Conservation (phyloP, 1,140 invertebrate genomes). For the Megalopta genalis region DNA sequence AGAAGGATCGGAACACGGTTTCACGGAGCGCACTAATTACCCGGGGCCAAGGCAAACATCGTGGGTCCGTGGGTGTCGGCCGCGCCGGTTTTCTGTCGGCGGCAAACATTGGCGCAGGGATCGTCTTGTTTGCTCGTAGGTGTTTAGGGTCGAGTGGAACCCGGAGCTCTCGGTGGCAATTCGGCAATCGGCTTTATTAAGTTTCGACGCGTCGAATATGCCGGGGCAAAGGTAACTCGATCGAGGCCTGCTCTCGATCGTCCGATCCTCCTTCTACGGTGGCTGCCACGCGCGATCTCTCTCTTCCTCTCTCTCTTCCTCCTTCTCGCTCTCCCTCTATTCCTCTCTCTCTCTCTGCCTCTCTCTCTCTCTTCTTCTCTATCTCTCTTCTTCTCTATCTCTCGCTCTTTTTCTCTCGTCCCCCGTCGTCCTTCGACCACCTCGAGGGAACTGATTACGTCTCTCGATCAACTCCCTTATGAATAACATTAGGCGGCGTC, state of each 20-base stretch:
- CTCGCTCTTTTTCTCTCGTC: too few relatives aligned
- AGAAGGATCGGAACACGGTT: not conserved
- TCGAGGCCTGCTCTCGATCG: not conserved
- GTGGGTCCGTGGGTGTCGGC: not conserved
- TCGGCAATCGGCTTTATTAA: conserved; percentile 72
- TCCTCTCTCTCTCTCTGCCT: too few relatives aligned
- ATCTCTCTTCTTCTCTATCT: not conserved
- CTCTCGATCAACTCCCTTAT: conserved; percentile 45
- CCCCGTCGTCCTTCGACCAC: too few relatives aligned
- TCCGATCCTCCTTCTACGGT: too few relatives aligned
- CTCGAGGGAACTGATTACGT: conserved; percentile 47
- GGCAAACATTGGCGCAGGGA: too few relatives aligned
- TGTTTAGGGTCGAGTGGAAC: not conserved
- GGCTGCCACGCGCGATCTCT: too few relatives aligned
- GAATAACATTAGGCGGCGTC: conserved; percentile 45
- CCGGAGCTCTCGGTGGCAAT: conserved; percentile 63
- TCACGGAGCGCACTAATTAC: conserved; percentile 12
- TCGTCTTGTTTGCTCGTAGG: too few relatives aligned
- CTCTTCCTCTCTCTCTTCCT: too few relatives aligned
- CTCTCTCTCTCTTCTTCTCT: too few relatives aligned
- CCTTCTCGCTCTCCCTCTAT: too few relatives aligned
- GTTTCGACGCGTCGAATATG: conserved; percentile 67
- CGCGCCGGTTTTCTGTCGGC: too few relatives aligned
- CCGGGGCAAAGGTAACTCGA: conserved; percentile 35
- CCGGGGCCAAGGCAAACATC: not conserved